Percentiles rank a stretch among this genome's conserved stretches.
phyloP scores from a whole-genome alignment of 2,113 vertebrate genomes.

The Hemiscyllium ocellatum region DNA sequence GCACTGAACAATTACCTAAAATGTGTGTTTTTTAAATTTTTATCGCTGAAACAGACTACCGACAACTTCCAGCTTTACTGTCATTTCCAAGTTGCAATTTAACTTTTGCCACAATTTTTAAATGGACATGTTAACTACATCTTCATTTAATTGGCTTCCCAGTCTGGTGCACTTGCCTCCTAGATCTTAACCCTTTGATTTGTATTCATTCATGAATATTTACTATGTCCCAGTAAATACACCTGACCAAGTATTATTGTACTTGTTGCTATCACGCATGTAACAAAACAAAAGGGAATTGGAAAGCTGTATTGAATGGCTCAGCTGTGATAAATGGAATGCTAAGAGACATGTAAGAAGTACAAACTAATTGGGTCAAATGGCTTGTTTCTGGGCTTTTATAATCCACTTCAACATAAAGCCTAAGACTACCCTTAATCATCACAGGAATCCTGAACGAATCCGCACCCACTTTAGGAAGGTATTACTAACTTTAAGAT shows the following conservation, averaged over 20 bases:
- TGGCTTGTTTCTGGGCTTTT: background rate
- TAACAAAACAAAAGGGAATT: background rate
- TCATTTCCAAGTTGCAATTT: background rate
- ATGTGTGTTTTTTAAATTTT: background rate
- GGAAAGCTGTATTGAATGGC: background rate
- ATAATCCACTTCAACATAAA: background rate
- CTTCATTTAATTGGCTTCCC: background rate
- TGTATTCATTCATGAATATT: too few species aligned
- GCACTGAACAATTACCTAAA: background rate
- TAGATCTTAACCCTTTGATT: background rate
- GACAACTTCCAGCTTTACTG: background rate
- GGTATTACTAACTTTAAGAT: background rate
- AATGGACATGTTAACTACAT: background rate
- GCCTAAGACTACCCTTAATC: background rate
- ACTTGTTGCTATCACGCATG: too few species aligned
- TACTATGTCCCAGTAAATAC: too few species aligned
- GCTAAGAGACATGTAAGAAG: background rate
- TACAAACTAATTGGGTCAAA: background rate
- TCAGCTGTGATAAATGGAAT: background rate
- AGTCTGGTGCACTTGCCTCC: background rate
- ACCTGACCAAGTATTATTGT: too few species aligned
- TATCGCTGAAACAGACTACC: background rate
- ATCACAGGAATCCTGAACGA: background rate
- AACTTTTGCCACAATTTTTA: background rate
- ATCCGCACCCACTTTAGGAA: background rate